phyloP scores from a whole-genome alignment of 2,113 vertebrate species.

The Tichodroma muraria region DNA sequence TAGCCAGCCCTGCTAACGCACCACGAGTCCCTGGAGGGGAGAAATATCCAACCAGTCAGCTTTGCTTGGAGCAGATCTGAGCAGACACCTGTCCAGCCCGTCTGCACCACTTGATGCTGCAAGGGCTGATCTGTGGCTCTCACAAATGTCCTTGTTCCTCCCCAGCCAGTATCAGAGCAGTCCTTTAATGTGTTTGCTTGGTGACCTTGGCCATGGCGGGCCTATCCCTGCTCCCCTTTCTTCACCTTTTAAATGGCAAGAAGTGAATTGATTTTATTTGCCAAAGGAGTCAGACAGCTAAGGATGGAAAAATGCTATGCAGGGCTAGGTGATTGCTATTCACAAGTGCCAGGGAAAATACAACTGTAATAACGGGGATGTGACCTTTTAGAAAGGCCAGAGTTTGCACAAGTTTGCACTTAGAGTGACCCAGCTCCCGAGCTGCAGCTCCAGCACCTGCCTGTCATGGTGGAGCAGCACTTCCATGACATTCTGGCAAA shows the following conservation, averaged over 20 bases:
- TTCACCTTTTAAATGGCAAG: background rate
- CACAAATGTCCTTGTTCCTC: background rate
- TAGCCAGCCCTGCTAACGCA: accelerated
- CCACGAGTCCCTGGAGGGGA: accelerated
- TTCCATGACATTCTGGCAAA: background rate
- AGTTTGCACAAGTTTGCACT: background rate
- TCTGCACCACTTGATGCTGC: background rate
- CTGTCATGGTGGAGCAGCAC: background rate
- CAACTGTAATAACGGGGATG: background rate
- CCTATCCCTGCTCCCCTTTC: background rate
- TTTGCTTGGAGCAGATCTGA: background rate
- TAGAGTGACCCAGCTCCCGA: background rate
- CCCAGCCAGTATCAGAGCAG: background rate
- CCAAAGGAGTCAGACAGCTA: background rate
- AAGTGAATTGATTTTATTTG: background rate
- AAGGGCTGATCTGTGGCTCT: background rate
- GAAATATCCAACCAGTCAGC: background rate
- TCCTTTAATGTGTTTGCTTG: background rate
- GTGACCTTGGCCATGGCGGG: background rate
- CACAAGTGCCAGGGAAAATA: background rate
- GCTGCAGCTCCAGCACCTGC: background rate
- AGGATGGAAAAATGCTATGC: background rate
- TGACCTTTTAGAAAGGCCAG: background rate
- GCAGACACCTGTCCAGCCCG: background rate
- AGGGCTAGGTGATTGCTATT: background rate